Evolutionary conservation across 2,888 invertebrate species (phyloP).

Genomic region (Seira sanloemensis): DNA sequence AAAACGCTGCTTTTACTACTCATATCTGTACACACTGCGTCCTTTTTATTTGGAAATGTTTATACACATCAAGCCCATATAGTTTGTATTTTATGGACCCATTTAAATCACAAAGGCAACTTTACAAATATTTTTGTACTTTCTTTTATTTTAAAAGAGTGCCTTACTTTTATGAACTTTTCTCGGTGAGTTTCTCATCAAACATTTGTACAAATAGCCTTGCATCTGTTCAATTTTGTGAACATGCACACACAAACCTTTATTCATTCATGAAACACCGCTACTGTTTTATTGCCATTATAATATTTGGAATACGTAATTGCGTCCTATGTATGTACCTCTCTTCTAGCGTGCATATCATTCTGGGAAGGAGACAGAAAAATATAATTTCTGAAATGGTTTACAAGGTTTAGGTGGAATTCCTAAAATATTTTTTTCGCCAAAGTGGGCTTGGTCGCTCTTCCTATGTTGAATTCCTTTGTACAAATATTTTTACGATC

Average conservation of each 20-base stretch:
- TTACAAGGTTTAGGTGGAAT: conserved; percentile 47
- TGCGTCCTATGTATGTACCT: background rate
- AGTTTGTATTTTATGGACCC: conserved; percentile 23
- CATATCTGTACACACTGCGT: no score
- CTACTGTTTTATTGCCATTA: conserved; percentile 1
- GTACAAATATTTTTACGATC: conserved; percentile 33
- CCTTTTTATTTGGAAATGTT: no score
- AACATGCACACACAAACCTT: background rate
- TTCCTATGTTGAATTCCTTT: conserved; percentile 14
- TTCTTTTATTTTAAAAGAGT: background rate
- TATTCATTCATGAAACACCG: conserved; percentile 4
- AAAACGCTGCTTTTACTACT: no score
- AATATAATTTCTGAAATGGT: background rate
- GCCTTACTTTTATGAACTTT: background rate
- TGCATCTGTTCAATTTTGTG: background rate
- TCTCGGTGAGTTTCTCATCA: background rate
- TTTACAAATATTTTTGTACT: conserved; percentile 33
- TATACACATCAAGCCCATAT: no score
- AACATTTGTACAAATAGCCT: background rate
- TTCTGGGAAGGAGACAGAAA: background rate
- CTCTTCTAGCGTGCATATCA: no score
- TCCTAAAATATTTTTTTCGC: conserved; percentile 46
- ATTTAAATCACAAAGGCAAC: conserved; percentile 32
- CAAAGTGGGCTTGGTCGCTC: conserved; percentile 45
- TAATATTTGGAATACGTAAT: background rate